A percentile compares a stretch with the other conserved stretches of the same genome.
Evolutionary conservation across 2,113 vertebrate species (phyloP).

Genomic region (Bombycilla garrulus): DNA sequence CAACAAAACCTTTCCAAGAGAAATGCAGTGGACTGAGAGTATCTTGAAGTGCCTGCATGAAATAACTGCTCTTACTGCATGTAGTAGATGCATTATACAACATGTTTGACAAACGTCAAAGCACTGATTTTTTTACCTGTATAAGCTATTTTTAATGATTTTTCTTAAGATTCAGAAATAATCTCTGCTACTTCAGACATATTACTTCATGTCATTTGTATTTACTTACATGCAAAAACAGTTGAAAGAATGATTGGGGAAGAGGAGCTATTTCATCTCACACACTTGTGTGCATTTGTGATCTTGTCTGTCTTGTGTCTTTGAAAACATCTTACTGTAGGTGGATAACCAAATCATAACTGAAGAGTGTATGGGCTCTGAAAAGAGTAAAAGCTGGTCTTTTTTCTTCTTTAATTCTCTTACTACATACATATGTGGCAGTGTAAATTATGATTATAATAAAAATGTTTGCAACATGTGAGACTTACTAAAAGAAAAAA

Average conservation of each 20-base stretch:
- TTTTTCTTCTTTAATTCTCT: background rate
- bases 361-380: background rate
- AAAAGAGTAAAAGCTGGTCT: background rate
- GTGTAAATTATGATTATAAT: background rate
- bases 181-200: accelerated
- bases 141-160: background rate
- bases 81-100: background rate
- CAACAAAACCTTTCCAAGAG: background rate
- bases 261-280: background rate
- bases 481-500: background rate
- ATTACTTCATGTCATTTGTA: background rate
- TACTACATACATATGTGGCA: background rate
- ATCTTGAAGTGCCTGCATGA: background rate
- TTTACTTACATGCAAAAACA: background rate
- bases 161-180: background rate
- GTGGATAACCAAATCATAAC: background rate
- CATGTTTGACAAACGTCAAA: background rate
- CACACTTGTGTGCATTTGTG: accelerated
- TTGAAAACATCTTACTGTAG: background rate
- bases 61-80: background rate
- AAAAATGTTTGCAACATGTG: background rate
- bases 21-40: background rate
- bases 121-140: background rate
- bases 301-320: background rate
- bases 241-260: background rate